These are phyloP conservation scores for Setipinna tenuifilis DNA, from an alignment of 2,797 vertebrate genomes.

Conservation along the genomic window DNA sequence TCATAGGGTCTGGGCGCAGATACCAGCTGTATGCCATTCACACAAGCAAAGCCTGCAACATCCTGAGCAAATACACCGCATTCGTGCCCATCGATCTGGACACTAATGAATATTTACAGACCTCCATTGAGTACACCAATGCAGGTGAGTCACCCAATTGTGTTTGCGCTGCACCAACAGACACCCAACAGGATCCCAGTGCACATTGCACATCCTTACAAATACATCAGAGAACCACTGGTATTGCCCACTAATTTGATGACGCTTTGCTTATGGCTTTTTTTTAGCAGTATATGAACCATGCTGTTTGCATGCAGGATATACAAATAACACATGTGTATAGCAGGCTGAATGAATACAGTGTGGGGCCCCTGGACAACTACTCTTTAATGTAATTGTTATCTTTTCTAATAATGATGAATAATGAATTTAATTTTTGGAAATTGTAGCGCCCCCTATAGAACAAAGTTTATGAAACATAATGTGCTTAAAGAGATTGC, in stretches of 20 bases:
- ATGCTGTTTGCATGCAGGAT: neutral
- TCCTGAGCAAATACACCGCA: slow-evolving; percentile 92
- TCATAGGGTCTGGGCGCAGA: slow-evolving; percentile 83
- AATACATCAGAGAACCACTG: neutral
- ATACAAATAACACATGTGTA: neutral
- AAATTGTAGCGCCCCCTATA: no score
- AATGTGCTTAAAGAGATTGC: no score
- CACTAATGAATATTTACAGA: slow-evolving; percentile 85
- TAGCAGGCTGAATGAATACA: no score
- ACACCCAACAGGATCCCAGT: neutral
- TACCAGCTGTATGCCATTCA: slow-evolving; percentile 88
- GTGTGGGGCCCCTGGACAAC: no score
- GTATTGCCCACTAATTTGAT: neutral
- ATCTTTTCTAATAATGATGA: no score
- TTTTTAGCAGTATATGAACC: neutral
- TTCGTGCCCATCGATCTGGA: slow-evolving; percentile 89
- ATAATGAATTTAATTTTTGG: no score
- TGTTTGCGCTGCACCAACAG: neutral
- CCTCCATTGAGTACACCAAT: slow-evolving; percentile 79
- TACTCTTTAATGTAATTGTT: no score
- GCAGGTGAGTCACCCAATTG: slow-evolving; percentile 65
- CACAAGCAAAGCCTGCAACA: slow-evolving; percentile 91
- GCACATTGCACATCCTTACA: neutral
- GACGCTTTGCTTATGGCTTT: neutral
- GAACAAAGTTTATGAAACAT: no score